Evolutionary conservation across 2,797 vertebrate species (phyloP), one percentile per base, ranked within the genome.

Genomic region (Peromyscus aztecus): DNA sequence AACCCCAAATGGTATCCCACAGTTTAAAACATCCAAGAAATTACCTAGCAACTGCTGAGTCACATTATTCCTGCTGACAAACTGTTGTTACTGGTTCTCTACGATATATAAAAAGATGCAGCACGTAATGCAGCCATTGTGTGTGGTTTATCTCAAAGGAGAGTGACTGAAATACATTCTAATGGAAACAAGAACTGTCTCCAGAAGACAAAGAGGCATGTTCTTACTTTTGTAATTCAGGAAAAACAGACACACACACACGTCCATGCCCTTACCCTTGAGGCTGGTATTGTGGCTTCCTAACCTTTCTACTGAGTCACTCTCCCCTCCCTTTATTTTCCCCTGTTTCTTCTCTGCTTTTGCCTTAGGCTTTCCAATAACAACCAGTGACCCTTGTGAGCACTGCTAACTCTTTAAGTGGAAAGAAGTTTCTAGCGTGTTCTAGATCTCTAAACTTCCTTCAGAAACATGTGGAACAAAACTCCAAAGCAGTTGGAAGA

Each of bases 401-500:
- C 81, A 95, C 96, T 97, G 94, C 94, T 97, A 97, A 85, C 81
- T 85, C 92, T 96, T 46, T 96, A 97, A 92, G 92, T 96, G 90
- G 96, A 97, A 97, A 94, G 94, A 98, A 77, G 12, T 97, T 97
- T 75, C 94, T 96, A 95, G 96, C 88, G 95, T 97, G 92, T 92
- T 95, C 85, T 96, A 96, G 96, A 96, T 95, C 92, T 95, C 95
- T 97, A 95, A 94, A 73, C 97, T 49, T 94, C 85, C 88, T 97
- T 97, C 90, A 97, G 96, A 97, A 95, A 97, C 92, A 84, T 95
- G 81, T 92, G 92, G 67, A 75, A 95, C 95, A 97, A 94, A 97
- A 97, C 95, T 96, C 96, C 95, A 97, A 91, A 95, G 85, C 94
- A 97, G 86, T 92, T 97, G 95, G 61, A 97, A 77, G 94, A 98